A percentile compares a stretch with the other conserved stretches of the same genome.
Evolutionary conservation across 2,113 vertebrate genomes (phyloP).

Genomic region (Neolamprologus longior): DNA sequence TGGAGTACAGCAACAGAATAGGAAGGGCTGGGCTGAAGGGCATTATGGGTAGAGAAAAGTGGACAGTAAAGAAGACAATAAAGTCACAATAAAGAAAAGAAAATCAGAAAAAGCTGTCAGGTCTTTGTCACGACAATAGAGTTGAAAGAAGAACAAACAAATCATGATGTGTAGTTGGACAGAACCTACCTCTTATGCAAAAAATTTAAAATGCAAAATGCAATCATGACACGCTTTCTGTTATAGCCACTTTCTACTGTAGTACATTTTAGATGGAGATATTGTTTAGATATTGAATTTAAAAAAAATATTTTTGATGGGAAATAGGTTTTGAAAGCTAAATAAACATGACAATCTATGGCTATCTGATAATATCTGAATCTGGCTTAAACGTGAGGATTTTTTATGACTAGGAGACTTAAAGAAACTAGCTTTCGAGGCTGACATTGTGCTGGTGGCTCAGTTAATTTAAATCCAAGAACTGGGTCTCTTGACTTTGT

Average conservation of each 20-base stretch:
- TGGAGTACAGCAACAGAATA: background rate
- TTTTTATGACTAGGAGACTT: background rate
- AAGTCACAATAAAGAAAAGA: background rate
- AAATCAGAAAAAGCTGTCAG: background rate
- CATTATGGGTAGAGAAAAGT: background rate
- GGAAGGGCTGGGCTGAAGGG: background rate
- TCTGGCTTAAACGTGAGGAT: background rate
- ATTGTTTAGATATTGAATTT: background rate
- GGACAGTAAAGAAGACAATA: background rate
- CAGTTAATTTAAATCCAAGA: background rate
- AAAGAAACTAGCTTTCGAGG: background rate
- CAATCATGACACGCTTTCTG: background rate
- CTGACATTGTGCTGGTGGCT: background rate
- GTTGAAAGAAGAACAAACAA: background rate
- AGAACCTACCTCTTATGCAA: background rate
- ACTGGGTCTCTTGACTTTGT: background rate
- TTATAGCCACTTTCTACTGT: background rate
- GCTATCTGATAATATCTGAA: background rate
- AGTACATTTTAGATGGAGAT: background rate
- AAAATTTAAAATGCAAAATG: background rate
- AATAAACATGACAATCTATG: background rate
- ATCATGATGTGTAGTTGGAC: background rate
- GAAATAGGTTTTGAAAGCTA: background rate
- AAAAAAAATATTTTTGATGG: rapidly evolving
- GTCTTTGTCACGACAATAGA: background rate